Evolutionary conservation across 2,113 vertebrate species (phyloP), one percentile per base, ranked within the genome.

Genomic region (Periophthalmodon schlosseri): DNA sequence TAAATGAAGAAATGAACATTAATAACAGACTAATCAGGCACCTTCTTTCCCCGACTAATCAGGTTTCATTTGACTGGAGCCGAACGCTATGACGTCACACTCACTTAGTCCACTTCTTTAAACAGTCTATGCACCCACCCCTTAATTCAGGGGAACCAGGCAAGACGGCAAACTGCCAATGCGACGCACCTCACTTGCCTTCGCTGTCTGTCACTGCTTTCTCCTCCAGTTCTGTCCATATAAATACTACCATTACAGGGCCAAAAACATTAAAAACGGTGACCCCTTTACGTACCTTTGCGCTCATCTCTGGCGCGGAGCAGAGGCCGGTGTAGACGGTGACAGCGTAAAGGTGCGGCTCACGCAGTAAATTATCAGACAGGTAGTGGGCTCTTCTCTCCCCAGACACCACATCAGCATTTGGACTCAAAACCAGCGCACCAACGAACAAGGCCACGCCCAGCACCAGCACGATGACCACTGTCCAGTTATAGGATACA

Each of bases 271-370:
- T 58, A 24, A 54, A 70, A 16, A 58, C n/a, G 46, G n/a, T 28
- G 52, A 56, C 52, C 52, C 20, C 52, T 56, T 21, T 11, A 46
- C 18, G 49, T 80, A 95, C 96, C 94, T 94, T 94, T 28, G 95
- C 93, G 10, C 90, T 94, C 78, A 94, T 89, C 11, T 2, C 63
- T 52, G 91, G 76, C 0, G 91, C 91, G 16, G 95, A 90, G 72
- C 92, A 87, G 75, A 94, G 90, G 46, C 95, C 94, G 0, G 95
- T 95, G 89, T 94, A 90, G n/a, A 95, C 49, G 1, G 93, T 92
- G 0, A 96, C 86, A 0, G 90, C 83, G 7, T 95, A 96, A 2
- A 92, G 78, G 57, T 91, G 86, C 2, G 68, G 85, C 69, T 93
- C 87, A 10, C 65, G 72, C 0, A 74, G 84, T 11, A 70, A 46